Evolutionary conservation across 2,888 invertebrate species (phyloP).

Genomic region (Melanostoma mellinum): DNA sequence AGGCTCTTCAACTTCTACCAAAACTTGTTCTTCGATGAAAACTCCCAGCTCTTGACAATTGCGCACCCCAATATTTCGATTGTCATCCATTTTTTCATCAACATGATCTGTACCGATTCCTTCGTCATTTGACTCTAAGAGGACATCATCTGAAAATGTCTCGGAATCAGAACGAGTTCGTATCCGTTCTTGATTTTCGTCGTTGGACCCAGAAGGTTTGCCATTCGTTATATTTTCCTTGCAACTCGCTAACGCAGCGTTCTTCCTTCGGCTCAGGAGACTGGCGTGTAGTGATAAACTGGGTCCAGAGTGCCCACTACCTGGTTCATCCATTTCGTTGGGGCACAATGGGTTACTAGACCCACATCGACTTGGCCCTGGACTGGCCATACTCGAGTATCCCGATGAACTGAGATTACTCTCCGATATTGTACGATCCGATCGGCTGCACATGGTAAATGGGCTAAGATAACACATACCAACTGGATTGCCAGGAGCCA

Average conservation of each 20-base stretch:
- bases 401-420: conserved; percentile 93
- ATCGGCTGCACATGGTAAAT: conserved; percentile 88
- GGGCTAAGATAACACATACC: conserved; percentile 90
- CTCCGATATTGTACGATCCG: conserved; percentile 90
- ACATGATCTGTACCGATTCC: conserved; percentile 89
- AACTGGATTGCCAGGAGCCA: conserved; percentile 80
- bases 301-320: conserved; percentile 82
- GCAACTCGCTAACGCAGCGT: conserved; percentile 85
- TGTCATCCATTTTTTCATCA: conserved; percentile 86
- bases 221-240: conserved; percentile 82
- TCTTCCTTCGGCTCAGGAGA: conserved; percentile 84
- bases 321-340: conserved; percentile 89
- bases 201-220: conserved; percentile 73
- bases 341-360: conserved; percentile 91
- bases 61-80: conserved; percentile 70
- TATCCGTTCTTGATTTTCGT: conserved; percentile 73
- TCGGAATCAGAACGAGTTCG: conserved; percentile 88
- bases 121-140: conserved; percentile 89
- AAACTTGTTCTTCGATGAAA: conserved; percentile 75
- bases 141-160: conserved; percentile 88
- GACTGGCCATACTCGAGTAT: conserved; percentile 93
- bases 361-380: conserved; percentile 91
- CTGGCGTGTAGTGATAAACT: conserved; percentile 76
- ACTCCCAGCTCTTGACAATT: conserved; percentile 71
- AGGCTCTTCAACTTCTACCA: conserved; percentile 76